phyloP scores from a whole-genome alignment of 2,888 invertebrate species.

The Scaptomyza flava region DNA sequence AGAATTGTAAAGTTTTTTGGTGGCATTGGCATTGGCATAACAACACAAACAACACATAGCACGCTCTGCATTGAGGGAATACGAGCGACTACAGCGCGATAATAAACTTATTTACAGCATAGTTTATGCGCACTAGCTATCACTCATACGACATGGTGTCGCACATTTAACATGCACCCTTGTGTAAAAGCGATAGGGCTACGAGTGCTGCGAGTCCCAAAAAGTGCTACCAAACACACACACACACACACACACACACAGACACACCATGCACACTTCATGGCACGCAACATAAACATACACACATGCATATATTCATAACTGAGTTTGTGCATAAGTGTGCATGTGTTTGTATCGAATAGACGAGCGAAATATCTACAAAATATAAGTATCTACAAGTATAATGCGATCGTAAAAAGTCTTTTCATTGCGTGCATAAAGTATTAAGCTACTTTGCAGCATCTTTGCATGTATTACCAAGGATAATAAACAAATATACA shows the following conservation, averaged over 20 bases:
- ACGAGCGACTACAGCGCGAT: slow-evolving; percentile 43
- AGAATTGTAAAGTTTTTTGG: slow-evolving; percentile 41
- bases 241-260: slow-evolving; percentile 4
- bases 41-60: slow-evolving; percentile 6
- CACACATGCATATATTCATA: slow-evolving; percentile 4
- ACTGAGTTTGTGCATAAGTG: slow-evolving; percentile 6
- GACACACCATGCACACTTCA: slow-evolving; percentile 8
- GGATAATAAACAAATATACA: slow-evolving; percentile 73
- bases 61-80: slow-evolving; percentile 28
- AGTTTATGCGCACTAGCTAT: slow-evolving; percentile 78
- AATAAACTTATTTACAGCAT: slow-evolving; percentile 82
- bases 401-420: slow-evolving; percentile 82
- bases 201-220: slow-evolving; percentile 43
- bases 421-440: slow-evolving; percentile 81
- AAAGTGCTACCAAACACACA: slow-evolving; percentile 21
- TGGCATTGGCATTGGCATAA: neutral
- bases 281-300: slow-evolving; percentile 11
- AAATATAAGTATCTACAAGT: slow-evolving; percentile 76
- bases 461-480: slow-evolving; percentile 79
- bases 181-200: slow-evolving; percentile 69
- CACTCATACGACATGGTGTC: slow-evolving; percentile 75
- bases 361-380: slow-evolving; percentile 56
- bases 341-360: slow-evolving; percentile 56
- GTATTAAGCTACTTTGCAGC: slow-evolving; percentile 82
- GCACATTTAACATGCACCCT: slow-evolving; percentile 73